Evolutionary conservation across 2,888 invertebrate species (phyloP), one percentile per base, ranked within the genome.

Genomic region (Prosapia bicincta): DNA sequence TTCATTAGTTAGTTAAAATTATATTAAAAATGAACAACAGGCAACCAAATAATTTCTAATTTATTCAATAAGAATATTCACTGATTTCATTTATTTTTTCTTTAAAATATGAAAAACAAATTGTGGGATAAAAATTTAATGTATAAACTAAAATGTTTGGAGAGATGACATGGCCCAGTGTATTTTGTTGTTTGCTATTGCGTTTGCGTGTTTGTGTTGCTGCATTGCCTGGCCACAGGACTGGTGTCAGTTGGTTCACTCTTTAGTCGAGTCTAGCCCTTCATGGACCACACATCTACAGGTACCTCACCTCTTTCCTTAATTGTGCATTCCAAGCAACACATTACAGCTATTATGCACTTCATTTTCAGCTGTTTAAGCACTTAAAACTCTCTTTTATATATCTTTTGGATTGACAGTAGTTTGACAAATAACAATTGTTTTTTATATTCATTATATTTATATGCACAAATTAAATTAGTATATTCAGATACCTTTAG

Each of bases 221-320:
- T 70, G 69, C 67, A 74, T 20, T 54, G 54, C 54, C 71, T 80
- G 83, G 83, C 84, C 84, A 84, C 86, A 93, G 93, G 93, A 93
- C 88, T 93, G 93, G 93, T 92, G 91, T 88, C 92, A 93, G 89
- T 87, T 93, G 89, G 92, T 93, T 88, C 92, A 93, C 89, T 92
- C 92, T 87, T 91, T 93, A 86, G 90, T 93, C 88, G 93, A 93
- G 88, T 91, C 92, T 84, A 92, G 92, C 87, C 92, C 92, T 89
- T 91, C 91, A 86, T 92, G 92, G 89, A 92, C 91, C 88, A 91
- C 92, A 84, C 91, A 92, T 88, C 87, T 90, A 85, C 90, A 90
- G 90, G 92, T 93, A 74, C 72, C 76, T 78, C 32, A 68, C 54
- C 71, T 66, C 28, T 78, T 76, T 80, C n/a, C n/a, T n/a, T n/a